A percentile compares a stretch with the other conserved stretches of the same genome.
Conservation (phyloP, 2,797 vertebrate genomes). For the Benthosema pterotum region DNA sequence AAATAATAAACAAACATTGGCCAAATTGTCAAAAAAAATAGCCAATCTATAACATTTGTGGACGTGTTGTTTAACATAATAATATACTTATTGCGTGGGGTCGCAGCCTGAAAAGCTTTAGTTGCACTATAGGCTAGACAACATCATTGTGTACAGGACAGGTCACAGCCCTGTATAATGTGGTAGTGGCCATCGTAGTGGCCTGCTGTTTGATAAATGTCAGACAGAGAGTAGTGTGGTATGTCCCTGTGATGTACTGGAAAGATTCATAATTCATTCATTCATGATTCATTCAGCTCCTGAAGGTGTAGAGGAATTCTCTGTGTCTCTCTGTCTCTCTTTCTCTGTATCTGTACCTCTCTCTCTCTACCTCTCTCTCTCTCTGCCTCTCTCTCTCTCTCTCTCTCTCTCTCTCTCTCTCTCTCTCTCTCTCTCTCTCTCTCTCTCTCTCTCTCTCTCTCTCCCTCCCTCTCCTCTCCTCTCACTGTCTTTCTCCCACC, state of each 20-base stretch:
- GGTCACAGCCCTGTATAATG: neutral
- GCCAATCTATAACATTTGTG: no score
- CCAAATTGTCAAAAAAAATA: no score
- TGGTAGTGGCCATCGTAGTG: no score
- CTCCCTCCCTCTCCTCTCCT: conserved; percentile 11
- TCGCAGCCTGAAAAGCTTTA: no score
- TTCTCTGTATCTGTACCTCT: no score
- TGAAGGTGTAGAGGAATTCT: conserved; percentile 8
- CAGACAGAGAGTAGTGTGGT: neutral
- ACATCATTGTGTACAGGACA: neutral
- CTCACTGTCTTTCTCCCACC: neutral
- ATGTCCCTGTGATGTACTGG: conserved; percentile 7
- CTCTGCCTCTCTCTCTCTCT: neutral
- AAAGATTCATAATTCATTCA: neutral
- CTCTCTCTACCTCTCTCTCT: conserved; percentile 17
- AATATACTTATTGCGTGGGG: no score
- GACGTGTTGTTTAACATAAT: no score
- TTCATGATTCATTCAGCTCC: neutral
- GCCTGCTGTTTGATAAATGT: conserved; percentile 4
- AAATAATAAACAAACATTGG: no score
- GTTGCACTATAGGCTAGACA: no score
- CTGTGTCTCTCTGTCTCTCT: neutral
- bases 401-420: neutral
- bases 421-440: neutral
- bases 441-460: conserved; percentile 18